A percentile compares a stretch with the other conserved stretches of the same genome.
Conservation (phyloP, 92 coral and sea anemone genomes). For the Porites divaricata region DNA sequence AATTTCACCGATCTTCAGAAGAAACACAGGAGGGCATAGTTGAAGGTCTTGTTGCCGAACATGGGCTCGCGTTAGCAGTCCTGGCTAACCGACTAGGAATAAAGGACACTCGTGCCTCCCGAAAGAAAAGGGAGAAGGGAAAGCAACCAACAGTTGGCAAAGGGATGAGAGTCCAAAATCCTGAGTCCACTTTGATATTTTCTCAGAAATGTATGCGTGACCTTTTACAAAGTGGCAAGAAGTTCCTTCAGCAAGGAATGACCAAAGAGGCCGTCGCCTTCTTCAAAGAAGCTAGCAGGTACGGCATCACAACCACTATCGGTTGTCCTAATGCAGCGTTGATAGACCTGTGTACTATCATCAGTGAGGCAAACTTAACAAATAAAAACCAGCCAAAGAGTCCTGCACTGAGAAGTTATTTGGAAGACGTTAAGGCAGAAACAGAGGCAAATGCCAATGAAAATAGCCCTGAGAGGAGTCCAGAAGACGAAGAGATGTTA, state of each 20-base stretch:
- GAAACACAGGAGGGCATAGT: neutral
- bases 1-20: no score
- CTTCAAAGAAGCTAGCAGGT: conserved; percentile 3
- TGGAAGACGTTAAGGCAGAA: neutral
- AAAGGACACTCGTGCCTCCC: neutral
- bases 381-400: no score
- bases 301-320: neutral
- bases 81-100: neutral
- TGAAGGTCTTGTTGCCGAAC: neutral
- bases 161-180: neutral
- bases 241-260: conserved; percentile 11
- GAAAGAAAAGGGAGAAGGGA: neutral
- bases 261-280: conserved; percentile 5
- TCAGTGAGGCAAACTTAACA: neutral
- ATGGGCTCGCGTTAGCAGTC: no score
- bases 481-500: neutral
- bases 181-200: neutral
- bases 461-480: neutral
- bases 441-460: neutral
- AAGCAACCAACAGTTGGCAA: neutral
- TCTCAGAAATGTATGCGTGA: neutral
- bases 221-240: neutral
- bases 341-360: neutral
- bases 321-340: neutral
- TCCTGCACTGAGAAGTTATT: neutral